Conservation (phyloP, 2,113 vertebrate genomes). For the mouse (Mus musculus) region DNA sequence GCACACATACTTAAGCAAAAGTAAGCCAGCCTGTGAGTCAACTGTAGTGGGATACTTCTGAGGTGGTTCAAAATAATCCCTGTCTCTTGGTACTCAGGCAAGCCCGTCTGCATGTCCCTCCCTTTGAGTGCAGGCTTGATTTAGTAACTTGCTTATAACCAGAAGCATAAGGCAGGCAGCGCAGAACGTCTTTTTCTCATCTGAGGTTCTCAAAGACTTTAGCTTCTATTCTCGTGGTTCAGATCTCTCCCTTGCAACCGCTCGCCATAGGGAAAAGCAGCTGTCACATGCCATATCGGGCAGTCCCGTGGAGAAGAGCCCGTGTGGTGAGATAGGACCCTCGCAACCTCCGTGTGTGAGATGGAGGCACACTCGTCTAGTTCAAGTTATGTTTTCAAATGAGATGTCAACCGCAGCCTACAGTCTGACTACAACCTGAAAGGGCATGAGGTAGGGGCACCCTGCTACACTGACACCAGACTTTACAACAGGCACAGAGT, state of each 20-base stretch:
- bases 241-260: background rate
- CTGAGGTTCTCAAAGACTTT: background rate
- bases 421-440: background rate
- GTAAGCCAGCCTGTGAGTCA: background rate
- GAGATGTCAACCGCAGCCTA: background rate
- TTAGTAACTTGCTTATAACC: slow-evolving; percentile 26
- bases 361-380: background rate
- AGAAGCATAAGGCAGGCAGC: background rate
- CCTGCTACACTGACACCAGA: background rate
- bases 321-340: background rate
- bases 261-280: slow-evolving; percentile 10
- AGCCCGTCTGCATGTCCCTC: background rate
- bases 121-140: background rate
- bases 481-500: background rate
- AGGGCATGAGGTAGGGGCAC: background rate
- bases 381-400: background rate
- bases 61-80: background rate
- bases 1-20: background rate
- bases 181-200: background rate
- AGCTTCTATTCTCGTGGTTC: slow-evolving; percentile 26
- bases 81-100: background rate
- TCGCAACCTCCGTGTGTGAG: fast-evolving
- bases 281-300: background rate
- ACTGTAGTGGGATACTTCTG: background rate
- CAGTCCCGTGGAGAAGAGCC: background rate